These are phyloP conservation scores for Eidolon helvum DNA, from an alignment of 2,113 vertebrate species.

Conservation along the genomic window DNA sequence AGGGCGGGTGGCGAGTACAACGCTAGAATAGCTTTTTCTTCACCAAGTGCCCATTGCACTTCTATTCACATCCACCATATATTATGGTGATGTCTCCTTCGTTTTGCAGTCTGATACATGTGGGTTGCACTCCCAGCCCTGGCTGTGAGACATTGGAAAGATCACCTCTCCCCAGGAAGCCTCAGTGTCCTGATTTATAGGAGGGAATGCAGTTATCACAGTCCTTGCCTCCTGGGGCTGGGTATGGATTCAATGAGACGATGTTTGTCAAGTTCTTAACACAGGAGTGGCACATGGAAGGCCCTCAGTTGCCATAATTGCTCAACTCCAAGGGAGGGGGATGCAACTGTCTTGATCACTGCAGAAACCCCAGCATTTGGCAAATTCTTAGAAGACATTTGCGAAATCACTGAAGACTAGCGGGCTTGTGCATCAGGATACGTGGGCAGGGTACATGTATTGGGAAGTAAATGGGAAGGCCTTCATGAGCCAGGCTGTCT, in stretches of 20 bases:
- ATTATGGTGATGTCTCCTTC: neutral
- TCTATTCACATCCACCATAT: neutral
- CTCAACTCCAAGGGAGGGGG: neutral
- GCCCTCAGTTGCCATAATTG: neutral
- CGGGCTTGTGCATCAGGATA: neutral
- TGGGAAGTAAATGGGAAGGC: neutral
- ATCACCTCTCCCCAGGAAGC: neutral
- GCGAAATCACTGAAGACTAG: neutral
- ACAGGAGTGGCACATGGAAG: neutral
- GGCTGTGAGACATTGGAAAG: neutral
- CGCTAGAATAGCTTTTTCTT: neutral
- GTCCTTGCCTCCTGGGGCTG: neutral
- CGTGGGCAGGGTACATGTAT: rapidly evolving
- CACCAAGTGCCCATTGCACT: neutral
- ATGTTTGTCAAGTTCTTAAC: neutral
- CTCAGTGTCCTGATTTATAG: neutral
- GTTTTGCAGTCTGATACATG: neutral
- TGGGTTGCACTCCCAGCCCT: neutral
- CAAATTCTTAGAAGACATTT: neutral
- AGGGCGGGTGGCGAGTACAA: neutral
- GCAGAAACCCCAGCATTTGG: neutral
- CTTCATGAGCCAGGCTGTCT: neutral
- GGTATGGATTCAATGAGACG: neutral
- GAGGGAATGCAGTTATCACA: neutral
- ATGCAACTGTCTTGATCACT: neutral